Percentiles rank a stretch among this genome's conserved stretches.
These are phyloP conservation scores for Tupiocoris notatus DNA, from an alignment of 2,888 invertebrate genomes.

Conservation along the genomic window DNA sequence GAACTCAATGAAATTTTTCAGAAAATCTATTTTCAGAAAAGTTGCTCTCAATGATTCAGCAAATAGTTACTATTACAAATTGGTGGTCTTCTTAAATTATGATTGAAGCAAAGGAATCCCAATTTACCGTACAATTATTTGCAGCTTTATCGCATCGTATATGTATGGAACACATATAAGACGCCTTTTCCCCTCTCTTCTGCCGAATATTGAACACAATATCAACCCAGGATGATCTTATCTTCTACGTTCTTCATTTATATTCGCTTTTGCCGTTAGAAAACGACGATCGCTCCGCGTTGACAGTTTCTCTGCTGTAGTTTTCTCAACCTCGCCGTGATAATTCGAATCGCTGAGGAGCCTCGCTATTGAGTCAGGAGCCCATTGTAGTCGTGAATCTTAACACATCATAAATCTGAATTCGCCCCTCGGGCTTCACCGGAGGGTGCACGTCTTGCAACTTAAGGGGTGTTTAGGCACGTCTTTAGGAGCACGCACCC, in stretches of 20 bases:
- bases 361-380: too few relatives aligned
- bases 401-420: slow-evolving; percentile 35
- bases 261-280: not conserved
- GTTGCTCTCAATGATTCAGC: too few relatives aligned
- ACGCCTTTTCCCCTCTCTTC: too few relatives aligned
- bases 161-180: too few relatives aligned
- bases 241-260: not conserved
- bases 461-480: not conserved
- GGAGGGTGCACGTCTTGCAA: not conserved
- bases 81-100: too few relatives aligned
- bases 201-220: not conserved
- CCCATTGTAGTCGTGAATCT: slow-evolving; percentile 15
- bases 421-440: slow-evolving; percentile 3
- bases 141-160: too few relatives aligned
- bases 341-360: too few relatives aligned
- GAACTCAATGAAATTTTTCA: too few relatives aligned
- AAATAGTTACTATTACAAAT: too few relatives aligned
- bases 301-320: not conserved
- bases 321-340: not conserved
- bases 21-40: too few relatives aligned
- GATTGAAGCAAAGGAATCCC: too few relatives aligned
- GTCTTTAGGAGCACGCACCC: not conserved
- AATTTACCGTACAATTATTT: too few relatives aligned
- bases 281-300: not conserved
- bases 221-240: not conserved